Conservation (phyloP, 2,797 vertebrate species). For the Labeo calbasu region DNA sequence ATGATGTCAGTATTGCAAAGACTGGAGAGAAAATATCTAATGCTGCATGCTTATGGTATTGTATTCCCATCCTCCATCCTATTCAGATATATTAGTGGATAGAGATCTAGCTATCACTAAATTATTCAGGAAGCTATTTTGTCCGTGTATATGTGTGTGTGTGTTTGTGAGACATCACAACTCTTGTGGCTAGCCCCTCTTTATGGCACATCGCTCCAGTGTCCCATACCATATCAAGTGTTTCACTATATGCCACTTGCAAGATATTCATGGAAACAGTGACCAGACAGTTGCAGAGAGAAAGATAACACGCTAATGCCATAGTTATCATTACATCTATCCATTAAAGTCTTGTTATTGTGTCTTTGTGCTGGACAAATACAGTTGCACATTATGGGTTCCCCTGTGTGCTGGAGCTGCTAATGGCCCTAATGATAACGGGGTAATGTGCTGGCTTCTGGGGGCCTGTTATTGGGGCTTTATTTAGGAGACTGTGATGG, state of each 20-base stretch:
- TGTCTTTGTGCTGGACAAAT: slow-evolving; percentile 31
- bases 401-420: slow-evolving; percentile 45
- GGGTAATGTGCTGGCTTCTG: slow-evolving; percentile 42
- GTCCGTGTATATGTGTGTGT: slow-evolving; percentile 49
- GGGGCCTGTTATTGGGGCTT: slow-evolving; percentile 29
- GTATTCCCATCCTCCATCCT: slow-evolving; percentile 64
- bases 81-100: slow-evolving; percentile 75
- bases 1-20: slow-evolving; percentile 19
- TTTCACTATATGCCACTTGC: slow-evolving; percentile 59
- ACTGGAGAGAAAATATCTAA: slow-evolving; percentile 66
- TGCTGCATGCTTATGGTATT: slow-evolving; percentile 68
- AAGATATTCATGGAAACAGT: slow-evolving; percentile 57
- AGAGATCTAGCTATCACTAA: slow-evolving; percentile 71
- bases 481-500: slow-evolving; percentile 9
- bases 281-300: slow-evolving; percentile 59
- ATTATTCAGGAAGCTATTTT: slow-evolving; percentile 80
- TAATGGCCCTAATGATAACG: slow-evolving; percentile 57
- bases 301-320: slow-evolving; percentile 48
- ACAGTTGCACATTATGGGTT: slow-evolving; percentile 37
- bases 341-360: slow-evolving; percentile 7
- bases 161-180: slow-evolving; percentile 7
- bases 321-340: slow-evolving; percentile 35
- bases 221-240: slow-evolving; percentile 64
- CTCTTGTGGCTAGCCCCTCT: slow-evolving; percentile 12
- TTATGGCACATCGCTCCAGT: slow-evolving; percentile 38